Evolutionary conservation across 2,113 vertebrate species (phyloP).

Genomic region (Callipepla squamata): DNA sequence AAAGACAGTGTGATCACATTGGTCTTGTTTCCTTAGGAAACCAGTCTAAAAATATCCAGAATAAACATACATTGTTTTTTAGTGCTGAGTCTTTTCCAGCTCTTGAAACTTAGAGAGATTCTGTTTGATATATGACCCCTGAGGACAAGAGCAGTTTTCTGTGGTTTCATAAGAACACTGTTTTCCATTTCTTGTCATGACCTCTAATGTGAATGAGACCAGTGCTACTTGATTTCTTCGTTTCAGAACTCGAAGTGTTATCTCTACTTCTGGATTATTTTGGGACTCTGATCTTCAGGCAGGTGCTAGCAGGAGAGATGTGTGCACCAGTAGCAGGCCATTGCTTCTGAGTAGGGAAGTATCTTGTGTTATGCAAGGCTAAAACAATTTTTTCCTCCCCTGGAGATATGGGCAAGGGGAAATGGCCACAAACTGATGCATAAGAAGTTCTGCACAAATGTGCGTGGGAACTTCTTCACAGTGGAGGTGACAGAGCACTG

Average conservation of each 20-base stretch:
- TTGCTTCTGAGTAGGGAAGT: neutral
- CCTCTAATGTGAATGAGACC: neutral
- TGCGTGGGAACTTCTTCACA: too few relatives aligned
- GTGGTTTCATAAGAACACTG: neutral
- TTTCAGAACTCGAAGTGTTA: neutral
- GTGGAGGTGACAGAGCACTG: too few relatives aligned
- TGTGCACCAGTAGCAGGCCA: neutral
- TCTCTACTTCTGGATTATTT: neutral
- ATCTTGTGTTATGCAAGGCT: neutral
- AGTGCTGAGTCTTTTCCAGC: neutral
- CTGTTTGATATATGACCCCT: constrained; percentile 47
- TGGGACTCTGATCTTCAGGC: neutral
- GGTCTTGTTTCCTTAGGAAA: constrained; percentile 57
- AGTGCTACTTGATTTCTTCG: neutral
- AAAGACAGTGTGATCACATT: neutral
- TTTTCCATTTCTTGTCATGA: constrained; percentile 21
- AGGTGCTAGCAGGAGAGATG: neutral
- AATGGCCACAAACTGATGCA: too few relatives aligned
- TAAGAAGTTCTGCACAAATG: too few relatives aligned
- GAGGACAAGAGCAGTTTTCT: constrained; percentile 3
- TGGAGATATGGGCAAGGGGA: neutral
- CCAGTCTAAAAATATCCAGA: constrained; percentile 46
- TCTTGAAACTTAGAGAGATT: constrained; percentile 11
- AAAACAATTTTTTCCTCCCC: neutral
- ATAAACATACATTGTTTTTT: constrained; percentile 58